phyloP scores from a whole-genome alignment of 2,113 vertebrate genomes.

The Rana temporaria region DNA sequence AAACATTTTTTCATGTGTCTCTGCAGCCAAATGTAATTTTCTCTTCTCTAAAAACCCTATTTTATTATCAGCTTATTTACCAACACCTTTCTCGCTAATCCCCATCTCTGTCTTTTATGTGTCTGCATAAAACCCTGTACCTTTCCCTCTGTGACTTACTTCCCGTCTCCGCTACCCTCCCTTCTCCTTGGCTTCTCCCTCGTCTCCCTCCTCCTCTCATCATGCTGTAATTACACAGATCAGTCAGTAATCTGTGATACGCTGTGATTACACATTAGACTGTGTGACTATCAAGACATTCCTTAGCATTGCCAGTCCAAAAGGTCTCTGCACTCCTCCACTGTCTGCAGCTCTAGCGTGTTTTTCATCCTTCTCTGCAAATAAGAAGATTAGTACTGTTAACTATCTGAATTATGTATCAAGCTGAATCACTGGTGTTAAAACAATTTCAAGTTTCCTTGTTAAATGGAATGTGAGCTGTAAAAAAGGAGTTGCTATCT shows the following conservation, averaged over 20 bases:
- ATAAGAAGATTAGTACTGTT: conserved; percentile 31
- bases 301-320: conserved; percentile 39
- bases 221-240: conserved; percentile 57
- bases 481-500: neutral
- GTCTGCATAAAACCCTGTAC: neutral
- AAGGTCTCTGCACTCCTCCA: conserved; percentile 37
- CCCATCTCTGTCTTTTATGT: neutral
- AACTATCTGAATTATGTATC: conserved; percentile 35
- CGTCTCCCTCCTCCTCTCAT: conserved; percentile 44
- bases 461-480: conserved; percentile 22
- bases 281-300: conserved; percentile 54
- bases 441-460: conserved; percentile 25
- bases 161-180: conserved; percentile 15
- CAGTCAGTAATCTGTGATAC: conserved; percentile 57
- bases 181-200: conserved; percentile 21
- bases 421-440: conserved; percentile 25
- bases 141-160: neutral
- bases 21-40: neutral
- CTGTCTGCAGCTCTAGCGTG: conserved; percentile 11
- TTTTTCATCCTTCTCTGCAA: conserved; percentile 21
- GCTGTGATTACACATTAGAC: conserved; percentile 57
- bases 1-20: neutral
- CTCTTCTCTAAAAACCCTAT: neutral
- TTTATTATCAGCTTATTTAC: neutral
- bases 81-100: neutral